phyloP scores from a whole-genome alignment of 2,888 invertebrate genomes.

The Sarcophaga variegata region DNA sequence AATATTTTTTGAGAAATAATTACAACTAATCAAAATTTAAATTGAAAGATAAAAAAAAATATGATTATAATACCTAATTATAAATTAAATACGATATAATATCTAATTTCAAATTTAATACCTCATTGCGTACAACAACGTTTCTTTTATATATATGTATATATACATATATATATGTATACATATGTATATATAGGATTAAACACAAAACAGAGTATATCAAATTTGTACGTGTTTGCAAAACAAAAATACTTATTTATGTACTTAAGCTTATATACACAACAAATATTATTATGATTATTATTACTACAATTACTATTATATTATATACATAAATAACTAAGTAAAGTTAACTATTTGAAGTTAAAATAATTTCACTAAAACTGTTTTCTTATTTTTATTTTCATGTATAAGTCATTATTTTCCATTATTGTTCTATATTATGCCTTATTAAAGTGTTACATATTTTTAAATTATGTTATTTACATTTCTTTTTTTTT shows the following conservation, averaged over 20 bases:
- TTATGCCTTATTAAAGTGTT: constrained; percentile 6
- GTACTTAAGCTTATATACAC: constrained; percentile 67
- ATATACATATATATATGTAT: constrained; percentile 32
- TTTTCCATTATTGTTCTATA: not conserved
- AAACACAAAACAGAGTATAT: constrained; percentile 35
- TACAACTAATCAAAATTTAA: constrained; percentile 48
- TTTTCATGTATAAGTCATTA: constrained; percentile 11
- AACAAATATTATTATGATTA: constrained; percentile 27
- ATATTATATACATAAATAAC: constrained; percentile 21
- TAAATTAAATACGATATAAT: constrained; percentile 46
- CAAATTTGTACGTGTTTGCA: constrained; percentile 55
- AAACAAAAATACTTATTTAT: constrained; percentile 67
- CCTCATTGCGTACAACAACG: constrained; percentile 68
- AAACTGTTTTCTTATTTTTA: constrained; percentile 8
- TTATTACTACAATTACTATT: constrained; percentile 17
- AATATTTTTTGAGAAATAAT: constrained; percentile 26
- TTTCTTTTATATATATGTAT: constrained; percentile 53
- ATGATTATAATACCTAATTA: constrained; percentile 53
- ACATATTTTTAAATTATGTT: constrained; percentile 19
- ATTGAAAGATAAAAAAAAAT: constrained; percentile 48
- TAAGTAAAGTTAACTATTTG: not conserved
- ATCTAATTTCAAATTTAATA: constrained; percentile 65
- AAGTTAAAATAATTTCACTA: no score
- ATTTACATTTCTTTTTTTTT: not conserved
- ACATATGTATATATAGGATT: constrained; percentile 28